Conservation (phyloP, 1,140 invertebrate species). For the Drosophila sp. region DNA sequence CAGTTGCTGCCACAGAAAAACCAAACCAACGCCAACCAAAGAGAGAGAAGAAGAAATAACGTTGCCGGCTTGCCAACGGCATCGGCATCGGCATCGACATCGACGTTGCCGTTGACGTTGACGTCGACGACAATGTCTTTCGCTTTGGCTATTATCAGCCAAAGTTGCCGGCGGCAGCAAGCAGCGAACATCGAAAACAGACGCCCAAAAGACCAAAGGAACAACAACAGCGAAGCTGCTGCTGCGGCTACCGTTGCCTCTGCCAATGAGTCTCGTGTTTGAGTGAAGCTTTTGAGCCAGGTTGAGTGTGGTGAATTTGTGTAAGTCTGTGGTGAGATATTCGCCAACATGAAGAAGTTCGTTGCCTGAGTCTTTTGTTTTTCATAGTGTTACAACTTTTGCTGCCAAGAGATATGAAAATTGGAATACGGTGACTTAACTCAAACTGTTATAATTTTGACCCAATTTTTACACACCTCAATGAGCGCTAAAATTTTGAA, state of each 20-base stretch:
- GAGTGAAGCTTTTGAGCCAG: constrained; percentile 47
- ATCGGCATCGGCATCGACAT: constrained; percentile 33
- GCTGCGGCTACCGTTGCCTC: not conserved
- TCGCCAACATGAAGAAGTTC: constrained; percentile 32
- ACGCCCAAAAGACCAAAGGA: constrained; percentile 39
- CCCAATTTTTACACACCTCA: no score
- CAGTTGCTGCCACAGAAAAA: constrained; percentile 78
- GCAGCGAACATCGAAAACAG: constrained; percentile 45
- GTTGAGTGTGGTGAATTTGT: constrained; percentile 28
- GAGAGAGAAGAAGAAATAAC: constrained; percentile 11
- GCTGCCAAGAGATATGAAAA: not conserved
- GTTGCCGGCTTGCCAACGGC: constrained; percentile 46
- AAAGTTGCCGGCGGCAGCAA: constrained; percentile 56
- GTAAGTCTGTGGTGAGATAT: constrained; percentile 11
- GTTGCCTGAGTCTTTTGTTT: constrained; percentile 65
- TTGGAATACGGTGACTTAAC: not conserved
- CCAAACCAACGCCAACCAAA: constrained; percentile 39
- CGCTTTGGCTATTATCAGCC: constrained; percentile 55
- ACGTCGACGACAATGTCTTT: constrained; percentile 22
- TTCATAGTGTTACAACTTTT: not conserved
- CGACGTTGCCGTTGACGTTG: constrained; percentile 24
- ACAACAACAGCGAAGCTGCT: constrained; percentile 23
- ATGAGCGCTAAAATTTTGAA: no score
- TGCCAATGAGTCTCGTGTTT: constrained; percentile 34
- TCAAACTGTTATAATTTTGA: no score